These are phyloP conservation scores for Subanguina moxae DNA, from an alignment of 1,140 invertebrate genomes.

Conservation along the genomic window DNA sequence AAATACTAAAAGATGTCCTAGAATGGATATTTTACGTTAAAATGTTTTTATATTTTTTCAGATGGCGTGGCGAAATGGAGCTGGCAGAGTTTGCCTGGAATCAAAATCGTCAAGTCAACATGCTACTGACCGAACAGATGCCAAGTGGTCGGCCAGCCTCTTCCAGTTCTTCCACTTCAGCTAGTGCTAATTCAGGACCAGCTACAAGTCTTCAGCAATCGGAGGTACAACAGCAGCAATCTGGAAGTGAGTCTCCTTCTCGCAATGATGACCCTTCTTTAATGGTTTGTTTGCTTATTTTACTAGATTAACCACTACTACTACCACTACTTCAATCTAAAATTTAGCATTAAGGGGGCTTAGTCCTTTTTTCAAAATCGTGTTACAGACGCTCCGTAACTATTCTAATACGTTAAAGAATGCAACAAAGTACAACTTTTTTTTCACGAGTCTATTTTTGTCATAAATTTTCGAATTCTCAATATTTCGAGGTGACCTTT, in stretches of 20 bases:
- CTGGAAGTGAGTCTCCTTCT: background rate
- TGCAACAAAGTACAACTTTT: too few species aligned
- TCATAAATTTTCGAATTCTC: too few species aligned
- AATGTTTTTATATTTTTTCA: constrained; percentile 11
- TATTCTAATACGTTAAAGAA: too few species aligned
- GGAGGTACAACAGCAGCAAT: background rate
- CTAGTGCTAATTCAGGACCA: constrained; percentile 6
- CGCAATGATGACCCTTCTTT: constrained; percentile 22
- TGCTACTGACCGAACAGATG: constrained; percentile 20
- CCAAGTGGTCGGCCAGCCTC: constrained; percentile 10
- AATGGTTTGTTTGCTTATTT: constrained; percentile 21
- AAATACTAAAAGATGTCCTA: too few species aligned
- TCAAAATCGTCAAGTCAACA: constrained; percentile 14
- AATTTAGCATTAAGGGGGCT: too few species aligned
- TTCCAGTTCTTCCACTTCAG: background rate
- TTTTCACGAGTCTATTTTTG: too few species aligned
- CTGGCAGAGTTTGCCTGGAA: constrained; percentile 34
- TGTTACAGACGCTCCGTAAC: too few species aligned
- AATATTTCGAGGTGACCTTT: too few species aligned
- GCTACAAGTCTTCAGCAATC: constrained; percentile 7
- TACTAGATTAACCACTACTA: too few species aligned
- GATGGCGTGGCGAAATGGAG: constrained; percentile 37
- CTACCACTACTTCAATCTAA: too few species aligned
- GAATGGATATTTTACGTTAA: too few species aligned
- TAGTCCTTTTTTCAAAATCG: too few species aligned